Percentiles rank a stretch among this genome's conserved stretches.
Evolutionary conservation across 2,888 invertebrate species (phyloP).

Genomic region (Heliothis peltigera): DNA sequence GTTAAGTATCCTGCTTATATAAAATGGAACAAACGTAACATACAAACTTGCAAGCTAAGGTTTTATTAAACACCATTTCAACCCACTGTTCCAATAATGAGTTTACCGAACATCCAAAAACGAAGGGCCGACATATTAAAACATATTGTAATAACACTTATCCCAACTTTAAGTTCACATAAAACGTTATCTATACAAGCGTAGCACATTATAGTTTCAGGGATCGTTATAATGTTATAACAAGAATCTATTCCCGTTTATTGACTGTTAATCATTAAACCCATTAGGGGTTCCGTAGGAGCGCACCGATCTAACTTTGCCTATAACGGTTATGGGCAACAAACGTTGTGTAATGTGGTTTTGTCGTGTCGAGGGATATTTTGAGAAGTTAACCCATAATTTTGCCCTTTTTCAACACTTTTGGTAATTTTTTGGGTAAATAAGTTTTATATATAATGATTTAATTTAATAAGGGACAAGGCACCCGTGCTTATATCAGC

Average conservation of each 20-base stretch:
- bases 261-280: slow-evolving; percentile 77
- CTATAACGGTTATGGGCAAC: slow-evolving; percentile 72
- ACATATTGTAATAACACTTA: slow-evolving; percentile 51
- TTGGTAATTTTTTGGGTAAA: slow-evolving; percentile 33
- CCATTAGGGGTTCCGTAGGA: slow-evolving; percentile 63
- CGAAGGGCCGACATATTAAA: slow-evolving; percentile 42
- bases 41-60: neutral
- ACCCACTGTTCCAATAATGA: slow-evolving; percentile 13
- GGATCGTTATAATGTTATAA: slow-evolving; percentile 63
- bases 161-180: slow-evolving; percentile 41
- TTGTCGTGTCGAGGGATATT: slow-evolving; percentile 71
- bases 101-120: slow-evolving; percentile 25
- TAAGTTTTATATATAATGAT: slow-evolving; percentile 13
- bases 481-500: too few species aligned
- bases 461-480: neutral
- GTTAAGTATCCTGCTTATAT: neutral
- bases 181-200: slow-evolving; percentile 47
- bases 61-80: slow-evolving; percentile 1
- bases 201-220: slow-evolving; percentile 54
- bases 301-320: slow-evolving; percentile 75
- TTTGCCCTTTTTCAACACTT: slow-evolving; percentile 44
- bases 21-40: neutral
- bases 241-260: slow-evolving; percentile 69
- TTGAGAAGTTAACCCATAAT: slow-evolving; percentile 53
- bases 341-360: slow-evolving; percentile 70